Evolutionary conservation across 2,113 vertebrate genomes (phyloP), one percentile per base, ranked within the genome.

Genomic region (Australoheros scitulus): DNA sequence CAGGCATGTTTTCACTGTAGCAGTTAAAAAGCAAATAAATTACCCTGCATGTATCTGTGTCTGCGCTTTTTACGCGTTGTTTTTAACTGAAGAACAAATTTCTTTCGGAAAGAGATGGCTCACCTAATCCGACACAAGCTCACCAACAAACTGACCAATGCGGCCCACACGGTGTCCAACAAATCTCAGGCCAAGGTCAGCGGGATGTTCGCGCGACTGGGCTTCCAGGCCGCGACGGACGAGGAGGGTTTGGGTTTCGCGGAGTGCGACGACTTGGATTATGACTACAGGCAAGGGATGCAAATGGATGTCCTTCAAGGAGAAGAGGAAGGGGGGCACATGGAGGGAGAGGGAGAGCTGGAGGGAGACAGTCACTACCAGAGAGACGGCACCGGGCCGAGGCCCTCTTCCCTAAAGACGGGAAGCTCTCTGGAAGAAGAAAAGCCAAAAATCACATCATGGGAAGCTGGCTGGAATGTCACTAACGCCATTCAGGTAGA

Each of bases 391-490:
- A 95, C 95, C 1, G 96, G 94, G 0, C 95, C 95, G 43, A 95
- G 96, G 38, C 93, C 96, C 63, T 95, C 97, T 72, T 92, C 96
- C 87, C 76, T 97, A 93, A 93, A 98, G 96, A 93, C 80, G 79
- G 95, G 75, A 13, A 94, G 92, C 2, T 94, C 94, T 82, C 91
- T 97, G 88, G 96, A 92, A 1, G 96, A 97, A 59, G 97, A 96
- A 11, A 99, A 97, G 38, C 97, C 97, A 64, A 97, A 95, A 89
- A 99, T 99, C 94, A 99, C 98, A 0, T 94, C 97, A 11, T 99
- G 98, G 98, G 98, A 99, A 72, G 98, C 98, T 11, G 98, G 98
- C 36, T 99, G 98, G 98, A 99, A 99, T 82, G 97, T 99, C 92
- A 99, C 98, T 93, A 99, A 99, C 20, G 98, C 98, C 59, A 99